Evolutionary conservation across 2,113 vertebrate genomes (phyloP).

Genomic region (Carettochelys insculpta): DNA sequence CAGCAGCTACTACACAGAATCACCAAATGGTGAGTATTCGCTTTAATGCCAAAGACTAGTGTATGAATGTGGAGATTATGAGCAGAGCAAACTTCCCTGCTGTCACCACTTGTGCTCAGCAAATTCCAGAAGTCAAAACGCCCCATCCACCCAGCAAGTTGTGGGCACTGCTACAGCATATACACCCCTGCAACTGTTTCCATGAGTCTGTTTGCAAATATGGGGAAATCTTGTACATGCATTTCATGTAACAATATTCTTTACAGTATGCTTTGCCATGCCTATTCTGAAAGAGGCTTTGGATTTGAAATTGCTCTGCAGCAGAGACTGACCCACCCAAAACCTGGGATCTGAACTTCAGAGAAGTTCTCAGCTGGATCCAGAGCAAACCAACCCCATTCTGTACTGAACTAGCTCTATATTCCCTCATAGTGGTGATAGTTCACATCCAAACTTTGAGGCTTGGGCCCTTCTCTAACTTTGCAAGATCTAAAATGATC

Average conservation of each 20-base stretch:
- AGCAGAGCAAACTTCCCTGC: accelerated
- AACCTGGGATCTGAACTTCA: background rate
- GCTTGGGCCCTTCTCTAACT: background rate
- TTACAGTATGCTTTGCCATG: background rate
- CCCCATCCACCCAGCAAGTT: background rate
- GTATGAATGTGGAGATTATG: background rate
- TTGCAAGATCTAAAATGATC: background rate
- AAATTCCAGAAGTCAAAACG: background rate
- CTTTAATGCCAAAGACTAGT: accelerated
- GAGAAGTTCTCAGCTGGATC: background rate
- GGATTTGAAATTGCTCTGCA: background rate
- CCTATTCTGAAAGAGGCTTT: background rate
- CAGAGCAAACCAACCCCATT: background rate
- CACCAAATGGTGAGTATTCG: conserved; percentile 80
- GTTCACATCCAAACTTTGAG: background rate
- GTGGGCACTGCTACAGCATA: background rate
- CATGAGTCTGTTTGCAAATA: background rate
- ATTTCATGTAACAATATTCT: background rate
- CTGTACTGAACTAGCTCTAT: background rate
- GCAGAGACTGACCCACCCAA: background rate
- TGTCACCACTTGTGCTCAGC: background rate
- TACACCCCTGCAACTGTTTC: background rate
- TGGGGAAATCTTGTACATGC: background rate
- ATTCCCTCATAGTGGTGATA: background rate
- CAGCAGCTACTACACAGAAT: conserved; percentile 86